Evolutionary conservation across 2,113 vertebrate genomes (phyloP), one percentile per base, ranked within the genome.

Genomic region (Vulpes vulpes): DNA sequence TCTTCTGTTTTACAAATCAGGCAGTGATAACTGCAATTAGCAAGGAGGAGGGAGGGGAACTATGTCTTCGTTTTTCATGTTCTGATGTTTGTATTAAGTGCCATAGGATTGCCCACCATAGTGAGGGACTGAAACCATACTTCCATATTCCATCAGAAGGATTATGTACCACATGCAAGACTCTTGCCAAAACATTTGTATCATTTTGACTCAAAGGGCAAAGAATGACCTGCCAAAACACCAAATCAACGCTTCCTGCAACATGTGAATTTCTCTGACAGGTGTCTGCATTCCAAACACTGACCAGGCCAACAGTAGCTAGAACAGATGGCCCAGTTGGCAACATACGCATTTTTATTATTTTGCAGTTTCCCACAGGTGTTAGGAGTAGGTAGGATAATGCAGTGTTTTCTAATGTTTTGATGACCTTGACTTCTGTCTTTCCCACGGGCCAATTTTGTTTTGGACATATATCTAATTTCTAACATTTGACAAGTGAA

Each of bases 401-500:
- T 43, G 94, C 6, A 0, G 60, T 65, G 59, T 43, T 95, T 73
- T 93, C 96, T 98, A 11, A 88, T 93, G 74, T 96, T 95, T 92
- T 94, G 81, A 89, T 94, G 98, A 97, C 83, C 92, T 97, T 96
- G 67, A 69, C 25, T 67, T 74, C 81, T 25, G 73, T 94, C 89
- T 97, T 96, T 94, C 62, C 90, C 94, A 97, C 3, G 62, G 62
- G 96, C 90, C 71, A 87, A 12, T 96, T 97, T 97, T 78, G 67
- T 65, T 73, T 96, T 67, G 55, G 92, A 96, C 19, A 76, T 95
- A 65, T 86, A 91, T 97, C 78, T 96, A 3, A 82, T 20, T 95
- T 98, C 97, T 96, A 97, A 69, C 89, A 80, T 91, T 89, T 95
- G 95, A 94, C 49, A 94, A 95, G 65, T 94, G 53, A 96, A 86